Evolutionary conservation across 2,113 vertebrate species (phyloP).

Genomic region (Bungarus multicinctus): DNA sequence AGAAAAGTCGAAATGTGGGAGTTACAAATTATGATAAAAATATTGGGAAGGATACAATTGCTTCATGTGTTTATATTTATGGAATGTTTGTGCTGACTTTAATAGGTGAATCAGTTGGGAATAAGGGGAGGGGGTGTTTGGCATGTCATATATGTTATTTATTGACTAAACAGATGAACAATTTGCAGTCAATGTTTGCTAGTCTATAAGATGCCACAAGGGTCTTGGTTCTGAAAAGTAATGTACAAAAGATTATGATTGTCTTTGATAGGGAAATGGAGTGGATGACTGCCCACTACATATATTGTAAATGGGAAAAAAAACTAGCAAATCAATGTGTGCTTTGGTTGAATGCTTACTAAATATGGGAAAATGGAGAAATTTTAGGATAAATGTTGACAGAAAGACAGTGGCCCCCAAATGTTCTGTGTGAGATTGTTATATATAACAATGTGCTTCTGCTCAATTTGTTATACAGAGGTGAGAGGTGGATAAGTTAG

Average conservation of each 20-base stretch:
- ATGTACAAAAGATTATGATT: neutral
- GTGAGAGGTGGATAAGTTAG: neutral
- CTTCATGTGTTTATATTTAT: neutral
- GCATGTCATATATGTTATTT: neutral
- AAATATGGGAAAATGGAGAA: neutral
- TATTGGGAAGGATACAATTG: neutral
- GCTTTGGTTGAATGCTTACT: neutral
- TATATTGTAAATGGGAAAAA: neutral
- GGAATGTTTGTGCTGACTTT: neutral
- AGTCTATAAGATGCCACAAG: neutral
- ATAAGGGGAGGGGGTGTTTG: neutral
- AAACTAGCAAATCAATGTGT: neutral
- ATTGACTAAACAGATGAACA: neutral
- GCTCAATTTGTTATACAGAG: neutral
- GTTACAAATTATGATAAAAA: neutral
- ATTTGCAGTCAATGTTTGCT: neutral
- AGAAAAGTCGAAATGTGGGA: neutral
- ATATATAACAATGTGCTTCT: neutral
- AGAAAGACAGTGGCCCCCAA: neutral
- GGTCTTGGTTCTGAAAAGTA: neutral
- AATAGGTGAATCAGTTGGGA: neutral
- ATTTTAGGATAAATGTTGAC: neutral
- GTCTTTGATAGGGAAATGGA: neutral
- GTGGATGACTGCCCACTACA: neutral
- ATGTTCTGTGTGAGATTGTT: neutral